Evolutionary conservation across 2,888 invertebrate species (phyloP), one percentile per base, ranked within the genome.

Genomic region (Anorthoa munda): DNA sequence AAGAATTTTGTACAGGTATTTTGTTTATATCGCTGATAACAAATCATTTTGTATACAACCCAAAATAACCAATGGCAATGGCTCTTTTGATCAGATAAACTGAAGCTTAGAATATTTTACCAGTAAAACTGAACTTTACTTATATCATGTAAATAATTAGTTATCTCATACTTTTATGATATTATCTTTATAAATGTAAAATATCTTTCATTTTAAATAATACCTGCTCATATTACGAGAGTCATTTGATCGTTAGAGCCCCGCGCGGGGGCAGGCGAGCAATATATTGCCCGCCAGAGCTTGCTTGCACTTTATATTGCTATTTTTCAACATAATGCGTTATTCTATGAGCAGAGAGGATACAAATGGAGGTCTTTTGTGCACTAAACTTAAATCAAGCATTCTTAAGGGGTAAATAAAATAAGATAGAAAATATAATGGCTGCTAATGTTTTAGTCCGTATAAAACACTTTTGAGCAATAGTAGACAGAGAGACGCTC

Each of bases 281-380:
- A 69, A 81, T 82, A 65, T 63, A 77, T 77, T 82, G 56, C 61
- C 13, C n/a, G 53, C 56, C 53, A 23, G 61, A 53, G 56, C 61
- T 53, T 81, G 61, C 79, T 31, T 81, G 66, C 79, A 82, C 66
- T 77, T 82, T 77, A 79, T 82, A 59, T 66, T 58, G 50, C 53
- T 58, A 77, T 82, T 77, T 82, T 79, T 77, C 77, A 77, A 26
- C 53, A 15, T 82, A 69, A 77, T 65, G 76, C 50, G 56, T 51
- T 81, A 58, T 63, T 58, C 51, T 77, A 53, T 45, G 46, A 77
- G n/a, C 13, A 48, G 46, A 45, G 48, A 64, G 15, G 26, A 18
- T 46, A 66, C 18, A 72, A 51, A 79, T 26, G 39, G 53, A 17
- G 45, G 26, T 23, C 1, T 46, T 69, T 55, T 50, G n/a, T 4